Evolutionary conservation across 2,797 vertebrate genomes (phyloP), one percentile per base, ranked within the genome.

Genomic region (Gymnothorax reevesii): DNA sequence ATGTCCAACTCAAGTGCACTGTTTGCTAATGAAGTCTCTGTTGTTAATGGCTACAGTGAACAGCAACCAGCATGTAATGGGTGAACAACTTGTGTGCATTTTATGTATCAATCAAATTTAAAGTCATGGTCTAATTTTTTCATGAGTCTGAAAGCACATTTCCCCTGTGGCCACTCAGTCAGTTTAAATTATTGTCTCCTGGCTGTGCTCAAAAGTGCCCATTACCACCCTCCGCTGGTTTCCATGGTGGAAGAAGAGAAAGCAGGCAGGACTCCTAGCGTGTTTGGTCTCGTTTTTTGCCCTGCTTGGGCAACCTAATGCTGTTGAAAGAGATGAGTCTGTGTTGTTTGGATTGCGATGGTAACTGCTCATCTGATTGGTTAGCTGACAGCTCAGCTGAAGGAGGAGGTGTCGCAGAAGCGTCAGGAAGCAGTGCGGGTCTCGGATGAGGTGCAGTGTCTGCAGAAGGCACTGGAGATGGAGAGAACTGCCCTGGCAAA

Each of bases 401-500:
- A 83, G 52, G 80, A 83, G 52, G 80, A 83, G 80, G 22, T 57
- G n/a, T 59, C n/a, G 1, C 80, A 59, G 80, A 25, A 83, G 80
- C 12, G n/a, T 12, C 55, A 83, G 55, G n/a, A 3, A 7, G 80
- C 12, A 5, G 57, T n/a, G 55, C 9, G 10, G 12, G 10, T 57
- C n/a, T 27, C 12, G 2, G 52, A 25, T 27, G 80, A 83, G 80
- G 20, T 59, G 77, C 77, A 59, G 80, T 22, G 15, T 25, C 80
- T 83, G 7, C 80, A 83, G 80, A 2, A 27, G 55, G 54, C 57
- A 7, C 80, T 83, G n/a, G 17, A 2, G 55, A 27, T 4, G 25
- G 57, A 59, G 15, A 57, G 49, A 25, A 22, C 52, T 83, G 55
- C 80, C 10, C 80, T 57, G 55, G 52, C 80, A 15, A 9, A 59